Percentiles rank a stretch among this genome's conserved stretches.
phyloP scores from a whole-genome alignment of 2,888 invertebrate genomes.

The Drosophila pseudotakahashii region DNA sequence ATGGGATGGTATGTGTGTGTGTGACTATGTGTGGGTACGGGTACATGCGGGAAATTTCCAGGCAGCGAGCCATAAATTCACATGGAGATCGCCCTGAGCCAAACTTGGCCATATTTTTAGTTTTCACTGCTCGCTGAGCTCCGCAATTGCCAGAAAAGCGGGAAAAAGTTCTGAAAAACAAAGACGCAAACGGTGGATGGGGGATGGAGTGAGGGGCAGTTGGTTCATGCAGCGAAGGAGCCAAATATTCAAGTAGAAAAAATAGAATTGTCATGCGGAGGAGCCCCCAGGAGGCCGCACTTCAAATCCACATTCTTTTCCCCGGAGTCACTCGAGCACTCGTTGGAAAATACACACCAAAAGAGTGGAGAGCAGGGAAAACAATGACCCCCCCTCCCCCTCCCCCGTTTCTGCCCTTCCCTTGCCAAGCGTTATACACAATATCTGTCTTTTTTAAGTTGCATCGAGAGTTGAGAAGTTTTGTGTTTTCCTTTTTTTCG shows the following conservation, averaged over 20 bases:
- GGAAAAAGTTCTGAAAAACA: slow-evolving; percentile 40
- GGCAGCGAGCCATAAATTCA: slow-evolving; percentile 73
- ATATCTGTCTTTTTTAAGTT: slow-evolving; percentile 49
- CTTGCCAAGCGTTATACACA: slow-evolving; percentile 18
- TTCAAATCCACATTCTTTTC: slow-evolving; percentile 70
- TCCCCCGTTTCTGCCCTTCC: neutral
- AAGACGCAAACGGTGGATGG: slow-evolving; percentile 24
- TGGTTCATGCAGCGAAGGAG: slow-evolving; percentile 56
- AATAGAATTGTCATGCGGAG: slow-evolving; percentile 68
- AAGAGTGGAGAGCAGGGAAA: slow-evolving; percentile 22
- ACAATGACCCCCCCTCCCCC: slow-evolving; percentile 16
- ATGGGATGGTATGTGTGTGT: slow-evolving; percentile 11
- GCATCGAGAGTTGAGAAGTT: slow-evolving; percentile 58
- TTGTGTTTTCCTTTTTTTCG: slow-evolving; percentile 36
- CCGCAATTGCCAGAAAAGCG: slow-evolving; percentile 66
- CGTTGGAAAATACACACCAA: slow-evolving; percentile 33
- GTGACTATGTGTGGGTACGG: slow-evolving; percentile 12
- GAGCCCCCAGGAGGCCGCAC: slow-evolving; percentile 70
- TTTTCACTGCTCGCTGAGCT: slow-evolving; percentile 63
- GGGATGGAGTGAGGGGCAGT: neutral
- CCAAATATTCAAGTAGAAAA: slow-evolving; percentile 69
- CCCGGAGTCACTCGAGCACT: slow-evolving; percentile 51
- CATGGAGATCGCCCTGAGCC: slow-evolving; percentile 72
- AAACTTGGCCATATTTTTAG: slow-evolving; percentile 78
- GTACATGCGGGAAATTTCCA: slow-evolving; percentile 63